A percentile compares a stretch with the other conserved stretches of the same genome.
phyloP scores from a whole-genome alignment of 2,888 invertebrate genomes.

The Euzophera pinguis region DNA sequence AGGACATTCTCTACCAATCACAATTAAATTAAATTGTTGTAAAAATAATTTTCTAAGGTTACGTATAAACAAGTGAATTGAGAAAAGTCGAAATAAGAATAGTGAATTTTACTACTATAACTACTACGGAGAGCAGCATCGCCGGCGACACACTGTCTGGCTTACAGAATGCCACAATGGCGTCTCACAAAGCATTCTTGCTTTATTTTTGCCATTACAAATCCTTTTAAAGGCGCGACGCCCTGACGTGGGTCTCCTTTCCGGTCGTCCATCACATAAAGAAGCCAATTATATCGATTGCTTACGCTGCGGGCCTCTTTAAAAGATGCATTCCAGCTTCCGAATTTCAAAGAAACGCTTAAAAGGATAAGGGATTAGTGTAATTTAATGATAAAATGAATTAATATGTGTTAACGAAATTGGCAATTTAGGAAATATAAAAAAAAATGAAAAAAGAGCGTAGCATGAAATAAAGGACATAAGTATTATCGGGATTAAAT shows the following conservation, averaged over 20 bases:
- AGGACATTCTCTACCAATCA: too few relatives aligned
- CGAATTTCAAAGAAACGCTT: slow-evolving; percentile 66
- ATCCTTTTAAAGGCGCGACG: slow-evolving; percentile 63
- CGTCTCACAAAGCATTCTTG: slow-evolving; percentile 47
- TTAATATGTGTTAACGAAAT: slow-evolving; percentile 29
- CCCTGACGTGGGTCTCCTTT: slow-evolving; percentile 69
- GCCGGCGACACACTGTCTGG: slow-evolving; percentile 68
- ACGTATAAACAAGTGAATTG: too few relatives aligned
- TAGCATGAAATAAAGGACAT: not conserved
- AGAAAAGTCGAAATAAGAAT: too few relatives aligned
- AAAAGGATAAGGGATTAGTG: slow-evolving; percentile 59
- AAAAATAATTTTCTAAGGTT: too few relatives aligned
- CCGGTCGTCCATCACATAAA: slow-evolving; percentile 61
- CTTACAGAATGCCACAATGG: slow-evolving; percentile 42
- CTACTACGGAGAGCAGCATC: too few relatives aligned
- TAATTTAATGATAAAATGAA: slow-evolving; percentile 49
- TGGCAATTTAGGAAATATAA: slow-evolving; percentile 23
- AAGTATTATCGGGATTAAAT: slow-evolving; percentile 29
- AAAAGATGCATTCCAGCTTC: slow-evolving; percentile 61
- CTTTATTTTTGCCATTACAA: slow-evolving; percentile 60
- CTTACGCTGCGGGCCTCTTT: slow-evolving; percentile 43
- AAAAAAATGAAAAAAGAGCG: not conserved
- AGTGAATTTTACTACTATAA: too few relatives aligned
- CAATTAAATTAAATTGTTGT: too few relatives aligned
- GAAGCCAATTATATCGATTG: slow-evolving; percentile 71